Percentiles rank a stretch among this genome's conserved stretches.
Conservation (phyloP, 2,888 invertebrate species). For the Drosophila neonasuta region DNA sequence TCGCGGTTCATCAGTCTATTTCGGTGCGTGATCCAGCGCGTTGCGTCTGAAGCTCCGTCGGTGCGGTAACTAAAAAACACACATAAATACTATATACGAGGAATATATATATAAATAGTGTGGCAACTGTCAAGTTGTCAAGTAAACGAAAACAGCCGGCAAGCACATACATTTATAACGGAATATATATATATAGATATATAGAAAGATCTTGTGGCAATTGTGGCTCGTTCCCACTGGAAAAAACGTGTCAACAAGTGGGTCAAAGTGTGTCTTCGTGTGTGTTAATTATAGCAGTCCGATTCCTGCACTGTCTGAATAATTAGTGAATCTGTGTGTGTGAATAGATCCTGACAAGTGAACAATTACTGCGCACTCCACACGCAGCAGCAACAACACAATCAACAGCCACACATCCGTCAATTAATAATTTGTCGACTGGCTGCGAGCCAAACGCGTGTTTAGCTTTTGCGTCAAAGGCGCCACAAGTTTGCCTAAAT, state of each 20-base stretch:
- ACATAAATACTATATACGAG: slow-evolving; percentile 25
- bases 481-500: slow-evolving; percentile 51
- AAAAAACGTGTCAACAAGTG: slow-evolving; percentile 57
- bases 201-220: slow-evolving; percentile 17
- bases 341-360: slow-evolving; percentile 33
- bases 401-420: neutral
- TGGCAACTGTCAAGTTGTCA: slow-evolving; percentile 64
- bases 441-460: slow-evolving; percentile 76
- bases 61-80: slow-evolving; percentile 27
- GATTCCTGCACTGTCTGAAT: slow-evolving; percentile 4
- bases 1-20: slow-evolving; percentile 76
- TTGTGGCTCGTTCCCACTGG: slow-evolving; percentile 42
- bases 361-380: slow-evolving; percentile 42
- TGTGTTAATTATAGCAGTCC: slow-evolving; percentile 48
- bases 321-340: neutral
- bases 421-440: slow-evolving; percentile 32
- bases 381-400: neutral
- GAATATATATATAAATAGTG: slow-evolving; percentile 18
- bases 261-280: slow-evolving; percentile 55
- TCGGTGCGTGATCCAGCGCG: slow-evolving; percentile 81
- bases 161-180: neutral
- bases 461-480: slow-evolving; percentile 63
- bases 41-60: slow-evolving; percentile 52
- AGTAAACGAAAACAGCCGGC: slow-evolving; percentile 53
- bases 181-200: slow-evolving; percentile 5